Evolutionary conservation across 2,797 vertebrate genomes (phyloP).

Genomic region (Zalophus californianus): DNA sequence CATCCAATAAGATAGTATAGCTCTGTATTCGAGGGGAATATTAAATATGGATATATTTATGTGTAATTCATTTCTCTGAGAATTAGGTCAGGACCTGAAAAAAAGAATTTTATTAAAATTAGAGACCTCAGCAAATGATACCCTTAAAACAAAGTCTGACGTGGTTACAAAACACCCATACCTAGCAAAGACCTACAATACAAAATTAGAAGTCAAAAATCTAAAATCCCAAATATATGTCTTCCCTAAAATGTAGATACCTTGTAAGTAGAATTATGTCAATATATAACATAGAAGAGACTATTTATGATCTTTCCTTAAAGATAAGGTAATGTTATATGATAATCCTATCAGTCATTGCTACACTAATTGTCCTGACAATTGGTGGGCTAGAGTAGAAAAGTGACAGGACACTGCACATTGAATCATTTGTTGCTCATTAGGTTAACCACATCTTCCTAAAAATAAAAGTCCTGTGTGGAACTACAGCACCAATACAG

Average conservation of each 20-base stretch:
- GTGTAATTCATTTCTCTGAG: background rate
- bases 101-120: background rate
- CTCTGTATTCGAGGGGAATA: background rate
- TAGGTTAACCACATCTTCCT: background rate
- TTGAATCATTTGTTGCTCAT: background rate
- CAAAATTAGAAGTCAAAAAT: background rate
- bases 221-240: background rate
- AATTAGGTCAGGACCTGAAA: background rate
- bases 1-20: background rate
- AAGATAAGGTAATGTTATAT: background rate
- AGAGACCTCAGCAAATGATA: background rate
- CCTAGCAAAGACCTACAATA: background rate
- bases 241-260: background rate
- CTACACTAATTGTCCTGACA: background rate
- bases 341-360: background rate
- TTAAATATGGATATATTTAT: background rate
- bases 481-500: background rate
- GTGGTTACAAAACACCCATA: background rate
- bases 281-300: background rate
- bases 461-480: background rate
- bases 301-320: background rate
- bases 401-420: background rate
- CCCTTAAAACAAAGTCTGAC: background rate
- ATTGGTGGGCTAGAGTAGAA: background rate
- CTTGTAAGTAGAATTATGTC: background rate